A percentile compares a stretch with the other conserved stretches of the same genome.
Conservation (phyloP, 2,113 vertebrate genomes). For the Arothron firmamentum region DNA sequence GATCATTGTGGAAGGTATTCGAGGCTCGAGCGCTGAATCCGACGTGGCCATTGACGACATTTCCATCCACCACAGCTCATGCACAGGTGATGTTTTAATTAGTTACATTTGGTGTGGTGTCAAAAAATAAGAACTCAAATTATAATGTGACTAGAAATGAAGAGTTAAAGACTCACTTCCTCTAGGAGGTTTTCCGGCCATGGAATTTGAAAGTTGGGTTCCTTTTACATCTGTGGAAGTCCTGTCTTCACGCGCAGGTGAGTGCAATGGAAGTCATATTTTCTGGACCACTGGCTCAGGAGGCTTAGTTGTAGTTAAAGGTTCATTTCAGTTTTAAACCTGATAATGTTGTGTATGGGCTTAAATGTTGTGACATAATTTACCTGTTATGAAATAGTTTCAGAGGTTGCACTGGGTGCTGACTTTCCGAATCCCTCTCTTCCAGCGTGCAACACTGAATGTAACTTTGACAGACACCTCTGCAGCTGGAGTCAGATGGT, state of each 20-base stretch:
- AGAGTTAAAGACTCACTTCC: background rate
- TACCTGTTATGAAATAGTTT: background rate
- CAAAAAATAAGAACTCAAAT: no score
- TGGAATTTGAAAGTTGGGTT: background rate
- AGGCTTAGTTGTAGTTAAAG: slow-evolving; percentile 26
- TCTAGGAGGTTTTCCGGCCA: slow-evolving; percentile 8
- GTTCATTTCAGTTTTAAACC: slow-evolving; percentile 19
- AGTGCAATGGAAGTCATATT: slow-evolving; percentile 17
- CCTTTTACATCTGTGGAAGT: slow-evolving; percentile 9
- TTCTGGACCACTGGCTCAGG: slow-evolving; percentile 15
- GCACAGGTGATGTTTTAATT: slow-evolving; percentile 47
- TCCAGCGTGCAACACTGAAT: slow-evolving; percentile 51
- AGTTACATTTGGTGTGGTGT: no score
- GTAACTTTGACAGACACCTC: slow-evolving; percentile 48
- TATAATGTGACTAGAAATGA: no score
- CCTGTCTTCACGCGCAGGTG: slow-evolving; percentile 33
- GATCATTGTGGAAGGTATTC: slow-evolving; percentile 73
- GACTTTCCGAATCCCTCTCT: background rate
- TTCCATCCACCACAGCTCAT: slow-evolving; percentile 54
- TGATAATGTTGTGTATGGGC: background rate
- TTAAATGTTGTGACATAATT: background rate
- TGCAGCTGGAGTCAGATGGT: slow-evolving; percentile 59
- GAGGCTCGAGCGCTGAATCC: slow-evolving; percentile 62
- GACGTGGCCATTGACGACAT: slow-evolving; percentile 73
- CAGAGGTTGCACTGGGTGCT: background rate